A percentile compares a stretch with the other conserved stretches of the same genome.
These are phyloP conservation scores for Alexandromys fortis DNA, from an alignment of 2,113 vertebrate genomes.

Conservation along the genomic window DNA sequence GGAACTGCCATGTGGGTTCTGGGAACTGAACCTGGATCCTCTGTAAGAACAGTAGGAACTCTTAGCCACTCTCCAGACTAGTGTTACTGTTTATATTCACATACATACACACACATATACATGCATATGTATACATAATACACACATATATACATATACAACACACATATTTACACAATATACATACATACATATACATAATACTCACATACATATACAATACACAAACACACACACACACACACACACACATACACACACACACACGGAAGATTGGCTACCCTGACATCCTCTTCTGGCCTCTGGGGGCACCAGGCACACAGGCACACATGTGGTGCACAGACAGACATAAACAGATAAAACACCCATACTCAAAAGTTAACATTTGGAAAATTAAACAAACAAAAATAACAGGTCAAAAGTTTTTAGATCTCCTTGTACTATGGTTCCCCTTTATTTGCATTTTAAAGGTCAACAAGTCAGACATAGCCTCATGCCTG, in stretches of 20 bases:
- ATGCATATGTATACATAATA: no score
- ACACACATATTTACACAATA: neutral
- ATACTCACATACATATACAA: no score
- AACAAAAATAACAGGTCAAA: neutral
- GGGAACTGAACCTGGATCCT: neutral
- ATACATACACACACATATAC: neutral
- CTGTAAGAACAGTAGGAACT: neutral
- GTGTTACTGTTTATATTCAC: neutral
- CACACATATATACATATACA: no score
- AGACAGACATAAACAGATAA: neutral
- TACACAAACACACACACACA: neutral
- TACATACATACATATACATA: no score
- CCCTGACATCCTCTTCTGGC: neutral
- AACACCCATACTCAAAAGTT: neutral
- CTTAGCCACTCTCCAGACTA: neutral
- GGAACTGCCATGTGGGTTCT: neutral
- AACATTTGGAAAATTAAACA: neutral
- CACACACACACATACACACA: neutral
- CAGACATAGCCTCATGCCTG: neutral
- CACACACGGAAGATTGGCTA: neutral
- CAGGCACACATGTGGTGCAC: neutral
- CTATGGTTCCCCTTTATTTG: slow-evolving; percentile 21
- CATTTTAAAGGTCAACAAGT: neutral
- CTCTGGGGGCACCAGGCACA: neutral
- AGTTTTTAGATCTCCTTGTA: neutral